Evolutionary conservation across 2,113 vertebrate species (phyloP).

Genomic region (Callocephalon fimbriatum): DNA sequence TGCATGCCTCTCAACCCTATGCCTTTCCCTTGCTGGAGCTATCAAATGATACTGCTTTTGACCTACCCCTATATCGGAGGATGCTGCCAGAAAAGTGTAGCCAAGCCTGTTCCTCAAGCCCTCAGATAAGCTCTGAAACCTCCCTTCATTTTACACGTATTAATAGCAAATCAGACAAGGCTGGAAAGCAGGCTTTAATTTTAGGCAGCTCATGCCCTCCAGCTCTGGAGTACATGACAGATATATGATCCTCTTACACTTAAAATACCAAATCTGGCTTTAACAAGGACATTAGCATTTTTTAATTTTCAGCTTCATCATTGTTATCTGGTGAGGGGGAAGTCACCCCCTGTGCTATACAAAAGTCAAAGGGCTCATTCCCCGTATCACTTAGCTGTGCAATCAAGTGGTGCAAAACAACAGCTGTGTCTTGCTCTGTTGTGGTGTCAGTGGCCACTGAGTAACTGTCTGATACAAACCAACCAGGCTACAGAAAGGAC

Average conservation of each 20-base stretch:
- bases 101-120: conserved; percentile 32
- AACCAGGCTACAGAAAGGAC: neutral
- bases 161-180: conserved; percentile 28
- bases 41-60: neutral
- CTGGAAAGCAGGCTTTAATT: conserved; percentile 33
- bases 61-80: neutral
- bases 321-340: neutral
- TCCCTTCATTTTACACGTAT: conserved; percentile 17
- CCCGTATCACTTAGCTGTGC: neutral
- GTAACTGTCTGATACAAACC: neutral
- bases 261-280: neutral
- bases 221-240: neutral
- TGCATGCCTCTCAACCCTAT: neutral
- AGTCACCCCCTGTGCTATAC: neutral
- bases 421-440: neutral
- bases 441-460: neutral
- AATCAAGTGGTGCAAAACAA: neutral
- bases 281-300: neutral
- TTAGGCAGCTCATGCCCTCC: conserved; percentile 4
- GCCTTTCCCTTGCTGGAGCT: neutral
- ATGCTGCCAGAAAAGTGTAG: conserved; percentile 21
- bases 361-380: neutral
- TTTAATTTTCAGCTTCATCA: neutral
- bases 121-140: conserved; percentile 15
- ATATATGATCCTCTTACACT: neutral